Evolutionary conservation across 2,113 vertebrate species (phyloP).

Genomic region (Rhombomys opimus): DNA sequence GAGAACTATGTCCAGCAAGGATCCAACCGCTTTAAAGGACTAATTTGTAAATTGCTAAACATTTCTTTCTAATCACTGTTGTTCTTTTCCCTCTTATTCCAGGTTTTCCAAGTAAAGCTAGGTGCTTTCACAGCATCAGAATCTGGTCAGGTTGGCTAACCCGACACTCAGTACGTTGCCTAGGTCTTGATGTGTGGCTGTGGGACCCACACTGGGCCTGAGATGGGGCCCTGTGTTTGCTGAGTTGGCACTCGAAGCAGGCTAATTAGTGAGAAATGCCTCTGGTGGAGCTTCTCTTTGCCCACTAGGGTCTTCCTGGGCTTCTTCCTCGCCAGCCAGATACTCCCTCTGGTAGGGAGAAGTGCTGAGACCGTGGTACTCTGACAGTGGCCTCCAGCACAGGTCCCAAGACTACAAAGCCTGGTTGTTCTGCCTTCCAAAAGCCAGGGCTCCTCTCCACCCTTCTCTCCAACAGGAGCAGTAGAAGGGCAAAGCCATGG

Average conservation of each 20-base stretch:
- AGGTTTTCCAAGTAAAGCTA: background rate
- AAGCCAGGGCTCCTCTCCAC: background rate
- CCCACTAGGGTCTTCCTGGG: accelerated
- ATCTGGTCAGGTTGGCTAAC: background rate
- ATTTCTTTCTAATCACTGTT: background rate
- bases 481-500: background rate
- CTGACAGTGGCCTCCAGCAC: background rate
- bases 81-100: background rate
- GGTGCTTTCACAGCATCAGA: background rate
- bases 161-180: accelerated
- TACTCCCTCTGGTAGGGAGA: background rate
- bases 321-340: background rate
- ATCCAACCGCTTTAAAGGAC: background rate
- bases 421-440: background rate
- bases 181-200: background rate
- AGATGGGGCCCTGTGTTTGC: background rate
- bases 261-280: background rate
- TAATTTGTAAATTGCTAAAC: background rate
- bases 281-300: background rate
- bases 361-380: background rate
- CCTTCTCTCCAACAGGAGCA: background rate
- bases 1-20: background rate
- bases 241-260: background rate
- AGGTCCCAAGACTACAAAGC: background rate
- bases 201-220: background rate